Base-by-base conservation (phyloP, 2,888 invertebrate species). In the Seladonia tumulorum region DNA sequence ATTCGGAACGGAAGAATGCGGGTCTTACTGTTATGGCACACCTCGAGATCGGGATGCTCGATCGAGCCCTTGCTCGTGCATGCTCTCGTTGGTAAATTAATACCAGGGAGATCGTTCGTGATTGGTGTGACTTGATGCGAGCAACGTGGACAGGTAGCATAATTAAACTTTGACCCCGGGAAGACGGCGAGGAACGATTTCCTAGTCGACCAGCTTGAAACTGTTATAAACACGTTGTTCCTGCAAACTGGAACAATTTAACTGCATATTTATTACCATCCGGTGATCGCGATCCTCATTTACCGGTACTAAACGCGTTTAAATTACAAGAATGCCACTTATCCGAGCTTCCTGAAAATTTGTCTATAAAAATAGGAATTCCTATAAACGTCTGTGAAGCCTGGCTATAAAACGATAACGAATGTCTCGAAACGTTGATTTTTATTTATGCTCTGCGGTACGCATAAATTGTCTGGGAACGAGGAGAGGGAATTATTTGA, bases 61-160 rank as follows among this genome's bases (percentile, higher is more conserved):
- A 63, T 63, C 63, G 63, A 29, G 63, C 25, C 63, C 63, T 63
- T 63, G 29, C 63, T 63, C 29, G 63, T 63, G 63, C 63, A 63
- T 29, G 63, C 63, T 29, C 35, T 68, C 66, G 35, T 68, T 68
- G 66, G 35, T 68, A 68, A 68, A 68, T 68, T 68, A 68, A 68
- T 68, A 68, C 35, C 35, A 22, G 35, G 8, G 39, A 68, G 35
- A 29, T 68, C 8, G 35, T 39, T 35, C 35, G 66, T 39, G 35
- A 68, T 35, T 68, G 66, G 66, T 68, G 66, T 68, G 66, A 35
- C 66, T 68, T 63, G 63, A 63, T 63, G 63, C 1, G 63, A 63
- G 14, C 63, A 29, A 29, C 63, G 63, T 29, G 29, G 63, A 63
- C 63, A 63, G 63, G 63, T 63, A 63, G 63, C 63, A 63, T 63